These are phyloP conservation scores for Watsonalla binaria DNA, from an alignment of 2,888 invertebrate genomes.

Conservation along the genomic window DNA sequence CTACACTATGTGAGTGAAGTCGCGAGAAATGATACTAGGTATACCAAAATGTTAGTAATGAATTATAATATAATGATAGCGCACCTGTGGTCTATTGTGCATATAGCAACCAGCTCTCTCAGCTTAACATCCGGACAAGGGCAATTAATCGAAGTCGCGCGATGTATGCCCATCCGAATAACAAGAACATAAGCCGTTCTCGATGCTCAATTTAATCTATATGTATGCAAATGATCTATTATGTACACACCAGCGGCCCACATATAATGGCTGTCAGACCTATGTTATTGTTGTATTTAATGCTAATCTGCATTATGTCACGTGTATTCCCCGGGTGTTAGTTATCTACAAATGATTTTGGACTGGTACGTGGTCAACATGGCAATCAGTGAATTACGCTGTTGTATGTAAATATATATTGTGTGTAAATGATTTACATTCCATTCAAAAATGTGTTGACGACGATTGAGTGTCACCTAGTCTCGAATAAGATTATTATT, in stretches of 20 bases:
- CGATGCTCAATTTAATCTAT: slow-evolving; percentile 12
- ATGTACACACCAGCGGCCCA: neutral
- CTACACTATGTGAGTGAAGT: too few species aligned
- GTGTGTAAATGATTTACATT: too few species aligned
- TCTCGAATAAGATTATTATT: too few species aligned
- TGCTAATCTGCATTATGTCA: slow-evolving; percentile 33
- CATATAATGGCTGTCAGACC: neutral
- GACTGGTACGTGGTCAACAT: slow-evolving; percentile 1
- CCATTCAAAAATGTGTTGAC: too few species aligned
- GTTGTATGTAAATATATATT: neutral
- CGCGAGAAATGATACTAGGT: too few species aligned
- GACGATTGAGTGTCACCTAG: too few species aligned
- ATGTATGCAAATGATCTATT: slow-evolving; percentile 13
- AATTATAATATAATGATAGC: slow-evolving; percentile 23
- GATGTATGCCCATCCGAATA: slow-evolving; percentile 24
- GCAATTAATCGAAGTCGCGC: slow-evolving; percentile 52
- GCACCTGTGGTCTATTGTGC: slow-evolving; percentile 10
- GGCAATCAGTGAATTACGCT: neutral
- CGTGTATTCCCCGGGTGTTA: slow-evolving; percentile 29
- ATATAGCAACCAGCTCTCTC: slow-evolving; percentile 16
- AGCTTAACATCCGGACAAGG: slow-evolving; percentile 50
- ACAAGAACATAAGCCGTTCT: slow-evolving; percentile 24
- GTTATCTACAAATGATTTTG: neutral
- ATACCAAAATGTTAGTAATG: slow-evolving; percentile 32
- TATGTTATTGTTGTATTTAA: slow-evolving; percentile 6